Evolutionary conservation across 35 echinoderm and acorn worm genomes (phyloP).

Genomic region (Apostichopus californicus): DNA sequence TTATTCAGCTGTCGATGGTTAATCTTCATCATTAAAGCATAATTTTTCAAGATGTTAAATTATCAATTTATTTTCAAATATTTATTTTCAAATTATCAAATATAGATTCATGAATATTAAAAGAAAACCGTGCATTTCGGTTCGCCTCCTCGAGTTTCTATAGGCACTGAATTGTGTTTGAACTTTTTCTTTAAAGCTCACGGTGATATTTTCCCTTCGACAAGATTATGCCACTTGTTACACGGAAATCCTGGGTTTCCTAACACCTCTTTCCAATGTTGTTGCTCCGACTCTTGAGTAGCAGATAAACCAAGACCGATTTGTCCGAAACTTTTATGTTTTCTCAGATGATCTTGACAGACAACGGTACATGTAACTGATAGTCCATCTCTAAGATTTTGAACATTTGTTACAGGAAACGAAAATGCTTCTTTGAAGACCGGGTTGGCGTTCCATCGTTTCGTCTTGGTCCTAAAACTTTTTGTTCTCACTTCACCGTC

Average conservation of each 20-base stretch:
- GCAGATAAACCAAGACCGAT: slow-evolving; percentile 64
- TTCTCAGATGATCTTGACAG: slow-evolving; percentile 40
- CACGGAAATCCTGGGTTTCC: slow-evolving; percentile 44
- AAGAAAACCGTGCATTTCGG: too few relatives aligned
- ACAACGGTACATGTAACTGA: slow-evolving; percentile 65
- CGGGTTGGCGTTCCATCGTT: slow-evolving; percentile 52
- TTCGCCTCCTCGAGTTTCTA: too few relatives aligned
- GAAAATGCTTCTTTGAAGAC: slow-evolving; percentile 83
- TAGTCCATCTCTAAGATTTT: slow-evolving; percentile 74
- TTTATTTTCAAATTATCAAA: too few relatives aligned
- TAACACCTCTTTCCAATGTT: slow-evolving; percentile 70
- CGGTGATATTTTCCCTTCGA: neutral
- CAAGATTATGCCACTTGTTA: slow-evolving; percentile 30
- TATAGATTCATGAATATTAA: too few relatives aligned
- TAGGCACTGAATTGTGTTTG: too few relatives aligned
- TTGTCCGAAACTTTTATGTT: slow-evolving; percentile 48
- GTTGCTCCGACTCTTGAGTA: slow-evolving; percentile 52
- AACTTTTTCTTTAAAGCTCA: neutral
- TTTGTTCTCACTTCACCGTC: slow-evolving; percentile 8
- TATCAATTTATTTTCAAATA: too few relatives aligned
- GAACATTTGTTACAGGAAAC: slow-evolving; percentile 63
- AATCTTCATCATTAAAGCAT: too few relatives aligned
- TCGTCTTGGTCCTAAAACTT: slow-evolving; percentile 30
- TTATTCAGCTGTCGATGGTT: too few relatives aligned
- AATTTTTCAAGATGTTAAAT: too few relatives aligned